Evolutionary conservation across 2,797 vertebrate genomes (phyloP).

Genomic region (Mus spretus): DNA sequence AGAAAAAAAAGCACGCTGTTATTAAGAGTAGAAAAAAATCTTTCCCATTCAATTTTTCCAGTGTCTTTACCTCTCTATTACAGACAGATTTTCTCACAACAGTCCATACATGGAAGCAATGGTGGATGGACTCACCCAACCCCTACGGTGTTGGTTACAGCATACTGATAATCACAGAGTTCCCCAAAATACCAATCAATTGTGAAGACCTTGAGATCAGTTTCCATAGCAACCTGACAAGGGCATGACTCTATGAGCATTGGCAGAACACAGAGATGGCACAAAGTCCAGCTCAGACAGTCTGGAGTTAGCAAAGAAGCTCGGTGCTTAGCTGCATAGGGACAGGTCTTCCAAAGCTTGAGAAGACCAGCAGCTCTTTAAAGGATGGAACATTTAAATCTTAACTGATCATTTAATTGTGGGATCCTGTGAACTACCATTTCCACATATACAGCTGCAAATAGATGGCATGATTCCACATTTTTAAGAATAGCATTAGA

Average conservation of each 20-base stretch:
- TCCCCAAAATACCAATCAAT: constrained; percentile 65
- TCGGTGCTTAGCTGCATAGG: background rate
- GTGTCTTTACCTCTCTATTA: constrained; percentile 32
- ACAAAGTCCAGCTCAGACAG: background rate
- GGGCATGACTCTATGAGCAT: background rate
- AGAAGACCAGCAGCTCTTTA: background rate
- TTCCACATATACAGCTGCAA: constrained; percentile 29
- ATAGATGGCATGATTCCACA: background rate
- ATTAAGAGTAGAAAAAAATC: constrained; percentile 36
- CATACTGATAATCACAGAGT: constrained; percentile 47
- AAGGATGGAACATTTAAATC: background rate
- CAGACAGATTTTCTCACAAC: background rate
- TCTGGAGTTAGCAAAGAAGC: background rate
- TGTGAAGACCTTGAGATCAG: background rate
- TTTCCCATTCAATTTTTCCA: constrained; percentile 33
- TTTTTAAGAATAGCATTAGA: constrained; percentile 33
- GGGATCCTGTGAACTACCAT: background rate
- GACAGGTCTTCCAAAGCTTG: background rate
- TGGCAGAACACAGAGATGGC: background rate
- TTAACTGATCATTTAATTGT: background rate
- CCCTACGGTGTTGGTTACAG: background rate
- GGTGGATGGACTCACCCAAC: background rate
- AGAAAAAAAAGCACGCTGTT: constrained; percentile 48
- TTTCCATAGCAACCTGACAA: constrained; percentile 77
- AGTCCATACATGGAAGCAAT: background rate